Evolutionary conservation across 2,888 invertebrate genomes (phyloP), one percentile per base, ranked within the genome.

Genomic region (Laspeyria flexula): DNA sequence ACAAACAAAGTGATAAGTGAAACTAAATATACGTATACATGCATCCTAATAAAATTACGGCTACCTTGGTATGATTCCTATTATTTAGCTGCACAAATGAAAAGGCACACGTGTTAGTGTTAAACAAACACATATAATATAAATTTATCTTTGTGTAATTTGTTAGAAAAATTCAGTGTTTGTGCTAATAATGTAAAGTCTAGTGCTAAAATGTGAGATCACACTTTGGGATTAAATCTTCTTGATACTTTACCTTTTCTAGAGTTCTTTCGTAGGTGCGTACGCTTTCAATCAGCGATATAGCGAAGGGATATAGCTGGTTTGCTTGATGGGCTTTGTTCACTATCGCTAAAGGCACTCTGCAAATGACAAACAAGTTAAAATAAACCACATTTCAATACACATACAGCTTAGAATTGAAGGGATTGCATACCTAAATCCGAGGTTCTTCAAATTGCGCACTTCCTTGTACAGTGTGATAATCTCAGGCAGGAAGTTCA

Each of bases 291-390:
- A 99, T 99, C 60, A 99, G 94, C 0, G 99, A 99, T 75, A 99
- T 99, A 12, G 99, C 99, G 92, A 98, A 99, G 0, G 99, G 99
- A 85, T 99, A 99, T 10, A 99, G 95, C 83, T 99, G 98, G 86
- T 99, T 99, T 0, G 99, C 99, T 85, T 99, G 99, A 88, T 99
- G 99, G 3, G 99, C 99, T 85, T 99, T 99, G 91, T 99, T 99
- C 23, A 99, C 99, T 65, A 99, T 99, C 0, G 98, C 97, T 74
- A 99, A 88, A 0, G 99, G 99, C 27, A 99, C 98, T 66, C 99
- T 96, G 35, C 16, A 21, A 21, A 21, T 21, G 3, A 21, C 21
- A 21, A n/a, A 25, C 7, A 25, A 25, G 9, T 18, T 3, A 34
- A 34, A 34, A 34, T 34, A 3, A 34, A 34, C 15, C 18, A 18